Evolutionary conservation across 2,797 vertebrate genomes (phyloP), one percentile per base, ranked within the genome.

Genomic region (Peromyscus eremicus): DNA sequence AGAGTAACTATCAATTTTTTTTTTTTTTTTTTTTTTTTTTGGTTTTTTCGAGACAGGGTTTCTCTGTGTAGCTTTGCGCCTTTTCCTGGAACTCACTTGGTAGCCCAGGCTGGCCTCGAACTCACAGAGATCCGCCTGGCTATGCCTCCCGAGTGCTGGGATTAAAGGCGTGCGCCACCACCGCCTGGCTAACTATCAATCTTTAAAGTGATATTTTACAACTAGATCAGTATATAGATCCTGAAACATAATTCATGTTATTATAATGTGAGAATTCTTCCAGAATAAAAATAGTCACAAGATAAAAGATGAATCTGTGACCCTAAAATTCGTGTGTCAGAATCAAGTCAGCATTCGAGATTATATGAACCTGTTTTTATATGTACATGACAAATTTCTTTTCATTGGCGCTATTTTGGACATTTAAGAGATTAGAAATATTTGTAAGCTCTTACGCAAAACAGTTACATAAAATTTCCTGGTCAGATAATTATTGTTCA

Each of bases 341-440:
- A 68, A 23, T 77, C 64, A 91, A 92, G 49, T 52, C 70, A 46
- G 16, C 0, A 70, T 16, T 94, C 34, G 43, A 43, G 37, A 70
- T 75, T 34, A 83, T 14, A 89, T 5, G 21, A 81, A 21, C 32
- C 25, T 79, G 34, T 62, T 88, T 94, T 92, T 57, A 70, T 70
- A 84, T 70, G 7, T 21, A 64, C 0, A 3, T 75, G 7, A 37
- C 11, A 52, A 80, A 62, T 73, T 93, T 60, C 29, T n/a, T 91
- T 95, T 93, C 9, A 70, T 83, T 29, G 88, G 46, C 49, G 52
- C 23, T 9, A 62, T 40, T 85, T 85, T 29, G n/a, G 17, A 21
- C 40, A 68, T 34, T 94, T 91, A 77, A 52, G 25, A 73, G 6
- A 57, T 34, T 80, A 21, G 5, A 96, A 80, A 92, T 93, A 21